Evolutionary conservation across 2,113 vertebrate species (phyloP).

Genomic region (Pitta sordida): DNA sequence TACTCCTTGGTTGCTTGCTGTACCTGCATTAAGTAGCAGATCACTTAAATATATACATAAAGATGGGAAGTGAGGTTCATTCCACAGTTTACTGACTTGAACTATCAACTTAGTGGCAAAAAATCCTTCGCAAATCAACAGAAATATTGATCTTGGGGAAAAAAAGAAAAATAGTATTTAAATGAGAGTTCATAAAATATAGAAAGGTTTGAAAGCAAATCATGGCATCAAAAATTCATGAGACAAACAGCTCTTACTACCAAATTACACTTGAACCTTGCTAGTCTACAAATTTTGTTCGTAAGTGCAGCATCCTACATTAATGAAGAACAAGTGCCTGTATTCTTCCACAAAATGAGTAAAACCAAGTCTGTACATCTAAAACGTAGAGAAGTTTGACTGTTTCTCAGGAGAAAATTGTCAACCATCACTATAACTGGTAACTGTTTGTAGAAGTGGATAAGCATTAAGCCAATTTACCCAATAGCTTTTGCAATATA

Average conservation of each 20-base stretch:
- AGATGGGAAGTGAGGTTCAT: background rate
- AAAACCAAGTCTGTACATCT: background rate
- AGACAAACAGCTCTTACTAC: background rate
- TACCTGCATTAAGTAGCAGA: background rate
- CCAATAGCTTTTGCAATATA: constrained; percentile 99
- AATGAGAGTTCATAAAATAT: background rate
- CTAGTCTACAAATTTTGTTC: background rate
- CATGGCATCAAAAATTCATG: background rate
- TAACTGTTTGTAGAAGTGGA: background rate
- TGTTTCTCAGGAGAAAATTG: background rate
- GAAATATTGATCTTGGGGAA: background rate
- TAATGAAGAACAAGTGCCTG: rapidly evolving
- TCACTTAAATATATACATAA: background rate
- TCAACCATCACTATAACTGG: background rate
- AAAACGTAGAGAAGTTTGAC: background rate
- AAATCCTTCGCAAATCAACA: background rate
- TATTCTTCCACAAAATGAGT: background rate
- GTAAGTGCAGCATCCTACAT: background rate
- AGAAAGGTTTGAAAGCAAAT: background rate
- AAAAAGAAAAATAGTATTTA: background rate
- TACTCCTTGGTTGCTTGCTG: background rate
- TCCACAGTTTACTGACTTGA: background rate
- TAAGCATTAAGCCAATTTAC: constrained; percentile 69
- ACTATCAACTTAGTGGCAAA: background rate
- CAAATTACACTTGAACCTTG: background rate